Conservation (phyloP, 2,797 vertebrate species). For the Rallus crepitans region DNA sequence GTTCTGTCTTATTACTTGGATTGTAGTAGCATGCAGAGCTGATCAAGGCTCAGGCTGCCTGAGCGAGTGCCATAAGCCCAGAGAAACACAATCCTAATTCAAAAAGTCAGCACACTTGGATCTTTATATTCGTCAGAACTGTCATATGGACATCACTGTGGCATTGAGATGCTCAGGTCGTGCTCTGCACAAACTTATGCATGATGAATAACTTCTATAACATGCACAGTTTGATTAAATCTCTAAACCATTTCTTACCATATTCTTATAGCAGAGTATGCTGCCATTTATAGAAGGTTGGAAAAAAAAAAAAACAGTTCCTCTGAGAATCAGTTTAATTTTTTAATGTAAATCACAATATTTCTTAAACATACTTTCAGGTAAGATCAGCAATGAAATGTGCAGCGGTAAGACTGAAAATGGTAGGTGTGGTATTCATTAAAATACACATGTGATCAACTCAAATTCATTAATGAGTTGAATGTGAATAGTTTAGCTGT, state of each 20-base stretch:
- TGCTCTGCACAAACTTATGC: background rate
- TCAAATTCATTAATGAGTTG: background rate
- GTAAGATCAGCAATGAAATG: background rate
- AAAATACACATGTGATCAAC: background rate
- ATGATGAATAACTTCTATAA: background rate
- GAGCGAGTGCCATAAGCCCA: background rate
- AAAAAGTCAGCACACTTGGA: background rate
- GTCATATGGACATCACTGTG: background rate
- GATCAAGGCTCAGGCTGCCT: constrained; percentile 2
- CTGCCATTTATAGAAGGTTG: background rate
- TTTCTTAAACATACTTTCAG: background rate
- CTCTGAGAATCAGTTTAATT: background rate
- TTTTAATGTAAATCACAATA: background rate
- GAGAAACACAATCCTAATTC: background rate
- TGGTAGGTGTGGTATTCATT: background rate
- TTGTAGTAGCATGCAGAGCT: background rate
- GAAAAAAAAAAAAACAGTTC: background rate
- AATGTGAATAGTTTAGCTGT: background rate
- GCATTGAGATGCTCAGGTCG: background rate
- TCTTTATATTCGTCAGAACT: background rate
- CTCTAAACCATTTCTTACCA: background rate
- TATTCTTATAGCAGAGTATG: background rate
- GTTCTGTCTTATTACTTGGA: background rate
- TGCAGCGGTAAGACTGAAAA: background rate
- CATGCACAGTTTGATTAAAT: background rate